Base-by-base conservation (phyloP, 1,140 invertebrate genomes). In the Polypedilum pembai region DNA sequence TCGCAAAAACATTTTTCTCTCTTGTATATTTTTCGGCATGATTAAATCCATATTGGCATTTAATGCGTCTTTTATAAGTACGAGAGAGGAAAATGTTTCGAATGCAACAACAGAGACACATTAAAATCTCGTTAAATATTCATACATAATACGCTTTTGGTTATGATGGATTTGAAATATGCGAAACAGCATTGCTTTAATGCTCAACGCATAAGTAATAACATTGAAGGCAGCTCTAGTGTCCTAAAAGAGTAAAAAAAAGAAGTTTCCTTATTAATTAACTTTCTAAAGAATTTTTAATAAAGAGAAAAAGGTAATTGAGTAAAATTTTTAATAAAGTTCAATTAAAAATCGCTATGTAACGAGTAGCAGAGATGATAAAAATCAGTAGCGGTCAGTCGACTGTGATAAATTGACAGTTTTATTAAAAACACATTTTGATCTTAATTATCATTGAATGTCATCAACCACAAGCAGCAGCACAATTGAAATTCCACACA, bases 121-220 rank as follows among this genome's bases (percentile, higher is more conserved):
- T 69, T 69, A 69, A 69, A 69, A 20, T 69, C 65, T 69, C 65
- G 65, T 69, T 69, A 69, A 69, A 69, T 69, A 69, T 69, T 69
- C 20, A 69, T 69, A 21, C 17, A 18, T 69, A 69, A 20, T 69
- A 69, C 20, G 65, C 65, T 69, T 69, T 69, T 69, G 65, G 18
- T 69, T 56, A 33, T 56, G 45, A 56, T 56, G 45, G 45, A 56
- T 56, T 33, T 56, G 45, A 56, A 56, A 33, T n/a, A 33, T 33
- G 24, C 24, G 24, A 33, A 17, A 17, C 45, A 56, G 8, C 45
- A 56, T 56, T 17, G 10, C 45, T 56, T 15, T 56, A 17, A 15
- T 56, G 8, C 10, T 15, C 45, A 56, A 56, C 10, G 45, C n/a
- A 12, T 17, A 17, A 17, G 10, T 56, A 56, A 56, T 15, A 15